Evolutionary conservation across 2,113 vertebrate species (phyloP).

Genomic region (Trinectes maculatus): DNA sequence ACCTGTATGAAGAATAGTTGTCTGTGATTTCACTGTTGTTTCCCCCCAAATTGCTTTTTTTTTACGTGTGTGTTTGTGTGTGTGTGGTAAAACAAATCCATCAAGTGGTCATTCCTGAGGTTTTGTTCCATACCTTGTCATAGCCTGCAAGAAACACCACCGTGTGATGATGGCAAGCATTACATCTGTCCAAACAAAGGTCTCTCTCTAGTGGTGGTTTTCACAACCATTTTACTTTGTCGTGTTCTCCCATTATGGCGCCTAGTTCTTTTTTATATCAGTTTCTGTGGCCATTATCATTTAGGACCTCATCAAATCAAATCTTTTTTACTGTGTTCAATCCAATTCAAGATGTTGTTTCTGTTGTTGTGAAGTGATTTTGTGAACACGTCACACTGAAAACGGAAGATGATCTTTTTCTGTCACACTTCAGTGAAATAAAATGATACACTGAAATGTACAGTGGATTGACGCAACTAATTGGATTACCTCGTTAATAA

Average conservation of each 20-base stretch:
- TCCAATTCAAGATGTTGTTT: background rate
- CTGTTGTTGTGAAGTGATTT: background rate
- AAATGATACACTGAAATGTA: background rate
- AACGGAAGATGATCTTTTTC: background rate
- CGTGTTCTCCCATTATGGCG: background rate
- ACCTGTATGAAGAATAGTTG: constrained; percentile 33
- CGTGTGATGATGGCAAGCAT: constrained; percentile 45
- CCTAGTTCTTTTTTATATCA: constrained; percentile 4
- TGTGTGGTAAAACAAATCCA: constrained; percentile 53
- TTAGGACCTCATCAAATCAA: background rate
- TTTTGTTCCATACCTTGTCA: constrained; percentile 35
- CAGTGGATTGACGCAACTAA: background rate
- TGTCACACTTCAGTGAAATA: background rate
- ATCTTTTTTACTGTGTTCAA: background rate
- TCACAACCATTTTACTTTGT: constrained; percentile 4
- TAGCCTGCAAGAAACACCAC: constrained; percentile 41
- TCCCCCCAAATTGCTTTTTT: constrained; percentile 70
- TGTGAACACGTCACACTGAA: background rate
- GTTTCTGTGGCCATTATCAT: background rate
- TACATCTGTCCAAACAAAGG: constrained; percentile 51
- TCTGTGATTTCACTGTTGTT: constrained; percentile 64
- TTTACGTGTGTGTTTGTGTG: constrained; percentile 56
- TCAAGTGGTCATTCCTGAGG: constrained; percentile 62
- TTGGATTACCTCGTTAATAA: background rate
- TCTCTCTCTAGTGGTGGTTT: constrained; percentile 9